A percentile compares a stretch with the other conserved stretches of the same genome.
phyloP scores from a whole-genome alignment of 2,888 invertebrate genomes.

The Microplitis deprimator region DNA sequence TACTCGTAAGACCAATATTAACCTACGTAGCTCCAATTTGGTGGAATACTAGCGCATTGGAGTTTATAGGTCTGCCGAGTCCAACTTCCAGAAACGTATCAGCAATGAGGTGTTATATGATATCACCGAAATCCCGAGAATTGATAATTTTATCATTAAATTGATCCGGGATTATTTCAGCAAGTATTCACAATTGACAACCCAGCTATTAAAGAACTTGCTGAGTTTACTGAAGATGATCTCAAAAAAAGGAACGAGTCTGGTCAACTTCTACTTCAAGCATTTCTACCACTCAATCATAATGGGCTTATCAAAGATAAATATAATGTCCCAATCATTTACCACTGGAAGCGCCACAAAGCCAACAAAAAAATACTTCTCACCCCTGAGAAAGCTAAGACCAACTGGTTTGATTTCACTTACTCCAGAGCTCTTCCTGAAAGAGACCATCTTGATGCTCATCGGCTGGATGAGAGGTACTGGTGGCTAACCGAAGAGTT shows the following conservation, averaged over 20 bases:
- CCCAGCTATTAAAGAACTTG: not conserved
- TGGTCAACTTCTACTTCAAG: conserved; percentile 30
- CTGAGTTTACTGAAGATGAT: not conserved
- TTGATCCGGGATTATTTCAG: not conserved
- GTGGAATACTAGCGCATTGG: conserved; percentile 34
- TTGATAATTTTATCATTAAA: not conserved
- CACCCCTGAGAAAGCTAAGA: not conserved
- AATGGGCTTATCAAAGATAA: conserved; percentile 23
- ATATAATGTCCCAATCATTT: conserved; percentile 26
- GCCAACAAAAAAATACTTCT: conserved; percentile 25
- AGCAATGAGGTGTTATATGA: not conserved
- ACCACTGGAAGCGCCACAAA: conserved; percentile 35
- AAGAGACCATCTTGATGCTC: not conserved
- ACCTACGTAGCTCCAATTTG: conserved; percentile 30
- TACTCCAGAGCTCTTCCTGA: not conserved
- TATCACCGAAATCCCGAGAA: not conserved
- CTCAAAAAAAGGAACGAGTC: not conserved
- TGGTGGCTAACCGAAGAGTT: not conserved
- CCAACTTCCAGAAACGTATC: not conserved
- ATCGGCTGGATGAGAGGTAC: not conserved
- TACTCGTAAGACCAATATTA: conserved; percentile 32
- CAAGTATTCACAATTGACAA: not conserved
- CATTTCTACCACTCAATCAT: conserved; percentile 21
- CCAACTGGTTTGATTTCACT: not conserved
- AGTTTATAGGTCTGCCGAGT: not conserved